Evolutionary conservation across 2,888 invertebrate species (phyloP).

Genomic region (Linyphia triangularis): DNA sequence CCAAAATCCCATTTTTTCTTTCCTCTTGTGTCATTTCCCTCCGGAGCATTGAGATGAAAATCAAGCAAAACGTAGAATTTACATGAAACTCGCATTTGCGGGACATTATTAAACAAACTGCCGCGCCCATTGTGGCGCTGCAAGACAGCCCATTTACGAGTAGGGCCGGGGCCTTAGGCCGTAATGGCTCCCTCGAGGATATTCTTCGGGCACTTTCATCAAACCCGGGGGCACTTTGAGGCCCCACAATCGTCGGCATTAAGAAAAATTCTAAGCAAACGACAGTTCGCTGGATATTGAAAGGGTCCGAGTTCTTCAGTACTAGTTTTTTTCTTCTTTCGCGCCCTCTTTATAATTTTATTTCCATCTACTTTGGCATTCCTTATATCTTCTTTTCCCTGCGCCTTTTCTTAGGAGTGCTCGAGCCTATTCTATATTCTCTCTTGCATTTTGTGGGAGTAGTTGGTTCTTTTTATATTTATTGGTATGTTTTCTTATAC

Average conservation of each 20-base stretch:
- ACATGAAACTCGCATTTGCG: slow-evolving; percentile 75
- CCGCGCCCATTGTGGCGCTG: slow-evolving; percentile 51
- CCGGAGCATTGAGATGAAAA: slow-evolving; percentile 58
- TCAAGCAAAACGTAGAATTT: slow-evolving; percentile 77
- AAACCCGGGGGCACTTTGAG: slow-evolving; percentile 64
- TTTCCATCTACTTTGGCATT: slow-evolving; percentile 65
- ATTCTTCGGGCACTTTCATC: slow-evolving; percentile 71
- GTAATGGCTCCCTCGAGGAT: slow-evolving; percentile 65
- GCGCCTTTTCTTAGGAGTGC: slow-evolving; percentile 38
- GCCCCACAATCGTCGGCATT: slow-evolving; percentile 69
- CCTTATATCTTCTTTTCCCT: slow-evolving; percentile 44
- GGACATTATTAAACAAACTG: slow-evolving; percentile 75
- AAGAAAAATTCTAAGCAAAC: slow-evolving; percentile 74
- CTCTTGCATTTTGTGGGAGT: slow-evolving; percentile 46
- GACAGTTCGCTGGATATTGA: slow-evolving; percentile 70
- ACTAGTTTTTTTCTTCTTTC: neutral
- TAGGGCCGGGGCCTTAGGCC: slow-evolving; percentile 19
- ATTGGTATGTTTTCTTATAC: too few relatives aligned
- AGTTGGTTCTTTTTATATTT: slow-evolving; percentile 3
- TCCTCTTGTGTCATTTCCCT: slow-evolving; percentile 12
- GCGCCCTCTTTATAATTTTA: slow-evolving; percentile 54
- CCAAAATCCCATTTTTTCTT: slow-evolving; percentile 14
- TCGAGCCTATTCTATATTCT: slow-evolving; percentile 45
- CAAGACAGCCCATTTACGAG: slow-evolving; percentile 48
- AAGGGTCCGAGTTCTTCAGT: slow-evolving; percentile 62